phyloP scores from a whole-genome alignment of 1,140 invertebrate genomes.

The Portunus trituberculatus region DNA sequence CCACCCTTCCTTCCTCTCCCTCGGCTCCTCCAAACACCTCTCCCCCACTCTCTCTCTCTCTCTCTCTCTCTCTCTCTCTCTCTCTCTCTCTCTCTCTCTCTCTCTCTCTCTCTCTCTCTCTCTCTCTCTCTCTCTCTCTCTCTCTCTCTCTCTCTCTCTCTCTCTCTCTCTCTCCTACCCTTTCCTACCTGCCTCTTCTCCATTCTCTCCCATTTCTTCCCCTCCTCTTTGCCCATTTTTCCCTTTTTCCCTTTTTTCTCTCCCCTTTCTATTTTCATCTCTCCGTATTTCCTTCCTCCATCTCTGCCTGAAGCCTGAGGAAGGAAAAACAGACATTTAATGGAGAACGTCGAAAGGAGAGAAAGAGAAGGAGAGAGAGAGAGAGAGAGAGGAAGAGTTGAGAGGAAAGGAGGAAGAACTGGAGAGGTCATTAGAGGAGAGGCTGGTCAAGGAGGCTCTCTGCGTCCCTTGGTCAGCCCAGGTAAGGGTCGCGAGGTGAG shows the following conservation, averaged over 20 bases:
- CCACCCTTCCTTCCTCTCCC: not conserved
- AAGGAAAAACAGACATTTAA: slow-evolving; percentile 1
- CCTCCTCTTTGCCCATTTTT: not conserved
- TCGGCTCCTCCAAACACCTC: not conserved
- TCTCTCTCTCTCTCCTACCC: not conserved
- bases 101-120: slow-evolving; percentile 52
- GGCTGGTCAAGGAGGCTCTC: not conserved
- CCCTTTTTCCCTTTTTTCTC: not conserved
- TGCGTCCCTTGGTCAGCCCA: not conserved
- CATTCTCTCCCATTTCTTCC: not conserved
- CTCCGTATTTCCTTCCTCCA: not conserved
- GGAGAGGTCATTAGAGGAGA: slow-evolving; percentile 11
- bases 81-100: slow-evolving; percentile 49
- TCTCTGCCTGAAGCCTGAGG: not conserved
- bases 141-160: slow-evolving; percentile 50
- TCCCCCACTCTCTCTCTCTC: not conserved
- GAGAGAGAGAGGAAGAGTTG: not conserved
- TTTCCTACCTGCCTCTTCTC: slow-evolving; percentile 36
- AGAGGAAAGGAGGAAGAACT: too few species aligned
- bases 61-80: slow-evolving; percentile 43
- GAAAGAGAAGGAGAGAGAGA: not conserved
- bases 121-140: slow-evolving; percentile 52
- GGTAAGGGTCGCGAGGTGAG: not conserved
- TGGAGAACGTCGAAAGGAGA: not conserved
- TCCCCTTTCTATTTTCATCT: not conserved